A percentile compares a stretch with the other conserved stretches of the same genome.
These are phyloP conservation scores for Choloepus hoffmanni DNA, from an alignment of 2,113 vertebrate species.

Conservation along the genomic window DNA sequence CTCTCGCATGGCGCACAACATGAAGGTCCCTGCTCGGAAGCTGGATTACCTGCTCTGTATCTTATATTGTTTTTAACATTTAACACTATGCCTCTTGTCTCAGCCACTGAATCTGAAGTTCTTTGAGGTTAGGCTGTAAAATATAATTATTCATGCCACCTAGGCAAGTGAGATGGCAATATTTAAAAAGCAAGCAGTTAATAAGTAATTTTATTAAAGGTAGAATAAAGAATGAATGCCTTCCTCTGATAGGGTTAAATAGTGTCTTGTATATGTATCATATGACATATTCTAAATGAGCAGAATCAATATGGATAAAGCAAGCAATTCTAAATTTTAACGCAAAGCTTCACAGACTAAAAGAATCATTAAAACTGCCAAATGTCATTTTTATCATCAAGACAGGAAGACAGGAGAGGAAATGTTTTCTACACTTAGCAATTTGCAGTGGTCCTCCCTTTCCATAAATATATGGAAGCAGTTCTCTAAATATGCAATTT, in stretches of 20 bases:
- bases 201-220: background rate
- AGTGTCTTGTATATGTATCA: background rate
- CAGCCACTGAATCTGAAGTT: background rate
- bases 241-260: background rate
- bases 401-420: slow-evolving; percentile 10
- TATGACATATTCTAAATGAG: slow-evolving; percentile 5
- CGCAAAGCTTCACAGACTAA: background rate
- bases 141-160: background rate
- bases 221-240: background rate
- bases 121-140: background rate
- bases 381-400: slow-evolving; percentile 8
- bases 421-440: background rate
- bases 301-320: slow-evolving; percentile 1
- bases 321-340: slow-evolving; percentile 36
- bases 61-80: slow-evolving; percentile 16
- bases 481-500: background rate
- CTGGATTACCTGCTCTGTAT: background rate
- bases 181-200: slow-evolving; percentile 19
- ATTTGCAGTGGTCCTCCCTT: background rate
- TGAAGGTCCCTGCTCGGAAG: no score
- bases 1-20: no score
- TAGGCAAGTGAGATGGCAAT: background rate
- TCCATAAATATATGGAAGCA: background rate
- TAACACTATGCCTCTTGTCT: background rate
- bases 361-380: slow-evolving; percentile 1